These are phyloP conservation scores for Serilophus lunatus DNA, from an alignment of 2,113 vertebrate genomes.

Conservation along the genomic window DNA sequence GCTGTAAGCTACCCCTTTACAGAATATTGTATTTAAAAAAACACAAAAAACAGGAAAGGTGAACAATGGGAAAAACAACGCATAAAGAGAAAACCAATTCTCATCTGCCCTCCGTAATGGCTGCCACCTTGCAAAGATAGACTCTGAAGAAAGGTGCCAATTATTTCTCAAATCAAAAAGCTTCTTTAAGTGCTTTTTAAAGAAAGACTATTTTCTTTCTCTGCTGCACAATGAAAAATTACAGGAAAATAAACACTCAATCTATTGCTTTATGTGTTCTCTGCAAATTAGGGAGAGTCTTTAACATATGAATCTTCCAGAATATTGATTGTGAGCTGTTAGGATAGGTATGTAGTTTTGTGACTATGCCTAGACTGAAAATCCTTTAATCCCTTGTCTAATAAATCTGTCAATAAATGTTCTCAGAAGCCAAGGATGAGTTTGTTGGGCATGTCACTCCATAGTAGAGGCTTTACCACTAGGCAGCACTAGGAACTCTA, in stretches of 20 bases:
- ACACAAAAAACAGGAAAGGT: not conserved
- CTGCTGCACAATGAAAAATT: not conserved
- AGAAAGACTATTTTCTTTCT: not conserved
- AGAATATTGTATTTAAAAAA: not conserved
- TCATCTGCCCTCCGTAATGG: constrained; percentile 41
- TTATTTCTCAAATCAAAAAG: constrained; percentile 13
- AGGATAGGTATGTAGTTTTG: not conserved
- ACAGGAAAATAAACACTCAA: not conserved
- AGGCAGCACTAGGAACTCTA: not conserved
- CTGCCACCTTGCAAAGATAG: constrained; percentile 2
- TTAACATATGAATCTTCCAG: not conserved
- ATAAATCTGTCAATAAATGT: not conserved
- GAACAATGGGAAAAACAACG: not conserved
- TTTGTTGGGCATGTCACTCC: not conserved
- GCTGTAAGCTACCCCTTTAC: not conserved
- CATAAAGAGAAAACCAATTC: not conserved
- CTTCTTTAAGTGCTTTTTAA: not conserved
- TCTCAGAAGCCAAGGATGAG: not conserved
- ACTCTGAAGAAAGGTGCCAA: constrained; percentile 28
- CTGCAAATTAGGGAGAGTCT: not conserved
- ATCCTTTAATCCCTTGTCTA: not conserved
- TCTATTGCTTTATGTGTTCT: not conserved
- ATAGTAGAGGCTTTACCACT: not conserved
- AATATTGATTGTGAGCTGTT: not conserved
- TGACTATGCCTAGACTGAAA: not conserved